Evolutionary conservation across 37 sponge, comb jelly and placozoan species (phyloP).

Genomic region (Agelas oroides): DNA sequence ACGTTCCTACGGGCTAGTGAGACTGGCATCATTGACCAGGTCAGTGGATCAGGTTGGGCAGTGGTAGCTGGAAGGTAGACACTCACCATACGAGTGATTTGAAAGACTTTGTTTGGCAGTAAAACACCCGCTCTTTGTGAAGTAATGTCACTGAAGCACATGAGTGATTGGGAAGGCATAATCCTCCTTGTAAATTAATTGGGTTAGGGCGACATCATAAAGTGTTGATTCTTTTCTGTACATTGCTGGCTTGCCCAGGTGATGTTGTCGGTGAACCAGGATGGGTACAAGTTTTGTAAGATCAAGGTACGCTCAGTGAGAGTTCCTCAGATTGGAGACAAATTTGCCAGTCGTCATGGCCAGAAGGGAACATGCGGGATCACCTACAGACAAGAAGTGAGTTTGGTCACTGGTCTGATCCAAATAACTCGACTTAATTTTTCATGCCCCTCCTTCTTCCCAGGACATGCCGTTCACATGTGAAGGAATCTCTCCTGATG

Average conservation of each 20-base stretch:
- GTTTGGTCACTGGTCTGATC: conserved; percentile 19
- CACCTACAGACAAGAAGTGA: conserved; percentile 95
- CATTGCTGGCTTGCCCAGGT: conserved; percentile 33
- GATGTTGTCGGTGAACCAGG: conserved; percentile 96
- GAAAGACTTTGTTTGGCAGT: no score
- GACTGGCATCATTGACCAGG: conserved; percentile 97
- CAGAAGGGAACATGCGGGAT: conserved; percentile 99
- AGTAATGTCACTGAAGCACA: no score
- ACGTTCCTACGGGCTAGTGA: conserved; percentile 95
- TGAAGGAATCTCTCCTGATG: conserved; percentile 97
- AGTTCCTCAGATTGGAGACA: conserved; percentile 99
- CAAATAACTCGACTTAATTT: no score
- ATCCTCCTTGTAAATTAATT: no score
- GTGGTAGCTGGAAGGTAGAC: no score
- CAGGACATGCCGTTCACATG: conserved; percentile 99
- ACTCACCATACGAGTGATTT: no score
- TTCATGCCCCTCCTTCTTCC: background rate
- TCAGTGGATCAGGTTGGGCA: conserved; percentile 7
- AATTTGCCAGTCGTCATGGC: conserved; percentile 99
- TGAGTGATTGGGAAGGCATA: no score
- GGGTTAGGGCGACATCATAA: no score
- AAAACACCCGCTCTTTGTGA: no score
- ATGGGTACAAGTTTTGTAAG: conserved; percentile 99
- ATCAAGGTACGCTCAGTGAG: conserved; percentile 95
- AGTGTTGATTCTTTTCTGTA: no score